Conservation (phyloP, 1,140 invertebrate species). For the Drosophila oshimai region DNA sequence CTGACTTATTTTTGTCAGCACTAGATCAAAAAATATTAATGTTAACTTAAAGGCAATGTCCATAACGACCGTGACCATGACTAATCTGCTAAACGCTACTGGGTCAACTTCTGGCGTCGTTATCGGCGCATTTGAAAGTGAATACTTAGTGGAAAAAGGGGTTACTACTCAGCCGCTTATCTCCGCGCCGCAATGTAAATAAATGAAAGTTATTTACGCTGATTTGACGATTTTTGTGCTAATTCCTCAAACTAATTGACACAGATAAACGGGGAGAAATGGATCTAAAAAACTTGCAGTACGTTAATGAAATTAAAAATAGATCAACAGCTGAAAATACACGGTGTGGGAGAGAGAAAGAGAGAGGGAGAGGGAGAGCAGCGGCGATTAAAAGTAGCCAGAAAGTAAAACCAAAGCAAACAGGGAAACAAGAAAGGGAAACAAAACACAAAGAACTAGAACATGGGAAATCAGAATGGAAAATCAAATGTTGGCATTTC, state of each 20-base stretch:
- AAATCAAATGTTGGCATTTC: slow-evolving; percentile 18
- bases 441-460: slow-evolving; percentile 31
- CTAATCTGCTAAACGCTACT: slow-evolving; percentile 10
- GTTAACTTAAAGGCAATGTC: too few relatives aligned
- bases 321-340: slow-evolving; percentile 67
- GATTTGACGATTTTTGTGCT: slow-evolving; percentile 20
- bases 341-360: background rate
- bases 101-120: slow-evolving; percentile 2
- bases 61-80: slow-evolving; percentile 2
- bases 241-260: slow-evolving; percentile 33
- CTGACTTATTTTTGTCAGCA: too few relatives aligned
- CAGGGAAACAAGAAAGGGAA: background rate
- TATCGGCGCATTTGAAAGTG: background rate
- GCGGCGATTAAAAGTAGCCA: slow-evolving; percentile 22
- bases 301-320: slow-evolving; percentile 72
- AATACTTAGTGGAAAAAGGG: slow-evolving; percentile 1
- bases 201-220: slow-evolving; percentile 42
- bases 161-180: background rate
- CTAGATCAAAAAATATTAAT: too few relatives aligned
- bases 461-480: slow-evolving; percentile 39
- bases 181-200: slow-evolving; percentile 7
- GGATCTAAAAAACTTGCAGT: slow-evolving; percentile 30
- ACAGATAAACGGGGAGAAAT: slow-evolving; percentile 14
- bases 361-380: background rate
- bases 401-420: slow-evolving; percentile 27